These are phyloP conservation scores for Dicaeum eximium DNA, from an alignment of 2,113 vertebrate genomes.

Conservation along the genomic window DNA sequence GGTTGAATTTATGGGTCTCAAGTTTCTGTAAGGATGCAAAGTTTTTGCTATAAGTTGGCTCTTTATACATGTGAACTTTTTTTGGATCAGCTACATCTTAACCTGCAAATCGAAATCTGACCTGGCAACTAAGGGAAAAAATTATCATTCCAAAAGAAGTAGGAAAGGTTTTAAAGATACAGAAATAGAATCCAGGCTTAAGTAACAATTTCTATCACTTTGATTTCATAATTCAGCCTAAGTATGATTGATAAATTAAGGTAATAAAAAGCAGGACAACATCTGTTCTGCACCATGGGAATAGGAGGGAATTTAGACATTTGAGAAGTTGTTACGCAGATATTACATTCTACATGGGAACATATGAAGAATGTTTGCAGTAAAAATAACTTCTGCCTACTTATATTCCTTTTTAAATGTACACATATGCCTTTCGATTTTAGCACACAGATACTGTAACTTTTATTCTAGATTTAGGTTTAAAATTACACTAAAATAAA, in stretches of 20 bases:
- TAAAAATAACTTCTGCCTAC: constrained; percentile 24
- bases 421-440: neutral
- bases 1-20: neutral
- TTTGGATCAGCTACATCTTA: neutral
- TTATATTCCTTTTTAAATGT: constrained; percentile 27
- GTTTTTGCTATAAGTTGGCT: neutral
- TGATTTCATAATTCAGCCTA: constrained; percentile 8
- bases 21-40: constrained; percentile 2
- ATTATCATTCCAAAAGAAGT: neutral
- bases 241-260: constrained; percentile 43
- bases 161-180: neutral
- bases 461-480: neutral
- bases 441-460: neutral
- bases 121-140: neutral
- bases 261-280: constrained; percentile 55
- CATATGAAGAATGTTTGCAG: constrained; percentile 3
- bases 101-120: neutral
- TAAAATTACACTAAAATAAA: neutral
- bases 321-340: constrained; percentile 33
- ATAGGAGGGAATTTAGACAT: constrained; percentile 39
- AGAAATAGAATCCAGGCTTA: neutral
- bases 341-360: constrained; percentile 11
- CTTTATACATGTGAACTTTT: neutral
- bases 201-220: neutral
- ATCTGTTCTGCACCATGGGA: constrained; percentile 49